Evolutionary conservation across 2,888 invertebrate genomes (phyloP).

Genomic region (Agonum fuliginosum): DNA sequence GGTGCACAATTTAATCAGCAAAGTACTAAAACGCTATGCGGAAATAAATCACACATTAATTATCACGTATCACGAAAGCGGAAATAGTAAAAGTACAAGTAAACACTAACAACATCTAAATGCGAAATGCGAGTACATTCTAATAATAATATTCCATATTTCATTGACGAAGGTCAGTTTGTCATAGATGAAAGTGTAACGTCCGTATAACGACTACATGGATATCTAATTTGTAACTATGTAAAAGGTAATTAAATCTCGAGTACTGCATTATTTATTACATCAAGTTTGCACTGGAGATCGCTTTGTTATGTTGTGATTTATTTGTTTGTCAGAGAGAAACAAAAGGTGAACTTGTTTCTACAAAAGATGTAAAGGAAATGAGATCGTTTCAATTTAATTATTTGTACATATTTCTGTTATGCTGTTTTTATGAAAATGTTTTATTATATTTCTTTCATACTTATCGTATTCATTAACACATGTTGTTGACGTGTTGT

Average conservation of each 20-base stretch:
- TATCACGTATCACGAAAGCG: constrained; percentile 15
- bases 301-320: constrained; percentile 22
- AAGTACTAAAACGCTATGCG: not conserved
- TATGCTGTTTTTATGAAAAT: not conserved
- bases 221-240: constrained; percentile 33
- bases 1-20: not conserved
- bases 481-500: too few species aligned
- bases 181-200: constrained; percentile 30
- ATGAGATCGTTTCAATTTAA: not conserved
- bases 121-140: too few species aligned
- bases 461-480: too few species aligned
- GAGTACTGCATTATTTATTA: constrained; percentile 24
- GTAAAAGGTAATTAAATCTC: constrained; percentile 30
- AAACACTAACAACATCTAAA: not conserved
- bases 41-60: not conserved
- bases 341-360: constrained; percentile 20
- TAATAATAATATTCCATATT: constrained; percentile 27
- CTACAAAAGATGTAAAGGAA: not conserved
- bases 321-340: constrained; percentile 24
- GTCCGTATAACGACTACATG: constrained; percentile 24
- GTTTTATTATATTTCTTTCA: too few species aligned
- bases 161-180: constrained; percentile 30
- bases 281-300: constrained; percentile 26
- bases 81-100: constrained; percentile 1
- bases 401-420: not conserved